Evolutionary conservation across 2,888 invertebrate species (phyloP).

Genomic region (Hylaea fasciaria): DNA sequence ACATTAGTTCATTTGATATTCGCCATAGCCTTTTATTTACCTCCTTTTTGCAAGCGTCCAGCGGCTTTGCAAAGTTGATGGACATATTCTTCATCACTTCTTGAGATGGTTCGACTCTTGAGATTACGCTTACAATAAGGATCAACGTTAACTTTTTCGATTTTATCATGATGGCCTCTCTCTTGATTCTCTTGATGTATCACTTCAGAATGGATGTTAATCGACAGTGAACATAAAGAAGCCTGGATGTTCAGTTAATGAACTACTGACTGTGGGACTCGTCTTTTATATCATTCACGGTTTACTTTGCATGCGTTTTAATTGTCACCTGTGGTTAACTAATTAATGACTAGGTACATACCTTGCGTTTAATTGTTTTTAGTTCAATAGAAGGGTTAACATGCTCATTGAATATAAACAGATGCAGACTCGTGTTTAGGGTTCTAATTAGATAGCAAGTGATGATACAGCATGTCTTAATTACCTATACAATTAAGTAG

Average conservation of each 20-base stretch:
- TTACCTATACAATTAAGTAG: constrained; percentile 5
- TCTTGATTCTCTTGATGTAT: no score
- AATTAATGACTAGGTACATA: constrained; percentile 16
- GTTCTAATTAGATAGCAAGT: not conserved
- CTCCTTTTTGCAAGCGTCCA: constrained; percentile 41
- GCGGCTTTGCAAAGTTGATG: constrained; percentile 42
- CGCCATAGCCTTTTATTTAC: constrained; percentile 19
- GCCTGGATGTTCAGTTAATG: not conserved
- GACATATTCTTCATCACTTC: constrained; percentile 43
- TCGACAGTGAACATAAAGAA: not conserved
- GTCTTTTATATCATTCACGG: constrained; percentile 30
- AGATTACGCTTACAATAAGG: constrained; percentile 24
- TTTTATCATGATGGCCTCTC: constrained; percentile 13
- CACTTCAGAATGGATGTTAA: no score
- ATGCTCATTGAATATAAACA: constrained; percentile 14
- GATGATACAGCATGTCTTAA: not conserved
- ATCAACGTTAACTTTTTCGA: constrained; percentile 21
- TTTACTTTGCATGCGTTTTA: constrained; percentile 6
- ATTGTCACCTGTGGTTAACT: constrained; percentile 12
- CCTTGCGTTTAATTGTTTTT: constrained; percentile 3
- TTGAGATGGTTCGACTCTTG: constrained; percentile 33
- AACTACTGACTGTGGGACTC: constrained; percentile 1
- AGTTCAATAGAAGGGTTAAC: constrained; percentile 8
- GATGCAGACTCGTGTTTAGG: constrained; percentile 3
- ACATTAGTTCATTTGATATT: no score